A percentile compares a stretch with the other conserved stretches of the same genome.
Evolutionary conservation across 1,140 invertebrate genomes (phyloP).

Genomic region (Ptiloglossa arizonensis): DNA sequence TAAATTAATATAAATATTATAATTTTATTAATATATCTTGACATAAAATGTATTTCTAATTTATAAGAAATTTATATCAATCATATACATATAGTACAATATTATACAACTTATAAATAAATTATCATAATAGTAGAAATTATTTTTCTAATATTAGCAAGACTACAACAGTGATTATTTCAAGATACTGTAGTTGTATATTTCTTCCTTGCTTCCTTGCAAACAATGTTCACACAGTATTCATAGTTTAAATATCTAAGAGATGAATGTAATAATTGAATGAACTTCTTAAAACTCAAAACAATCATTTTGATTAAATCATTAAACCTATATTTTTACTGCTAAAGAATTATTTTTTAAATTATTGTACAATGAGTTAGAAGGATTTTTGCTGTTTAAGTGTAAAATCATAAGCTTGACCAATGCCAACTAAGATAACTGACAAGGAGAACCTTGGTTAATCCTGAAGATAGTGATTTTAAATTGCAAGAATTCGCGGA

Average conservation of each 20-base stretch:
- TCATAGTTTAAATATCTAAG: background rate
- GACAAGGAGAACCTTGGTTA: too few species aligned
- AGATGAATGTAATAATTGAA: background rate
- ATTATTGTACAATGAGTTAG: too few species aligned
- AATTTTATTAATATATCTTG: background rate
- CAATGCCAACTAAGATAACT: too few species aligned
- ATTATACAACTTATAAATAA: slow-evolving; percentile 20
- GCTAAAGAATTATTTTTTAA: background rate
- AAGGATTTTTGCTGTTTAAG: too few species aligned
- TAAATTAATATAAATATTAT: slow-evolving; percentile 6
- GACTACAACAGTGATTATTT: background rate
- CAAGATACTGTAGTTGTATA: slow-evolving; percentile 16
- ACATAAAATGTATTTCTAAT: background rate
- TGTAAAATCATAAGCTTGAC: too few species aligned
- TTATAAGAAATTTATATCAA: slow-evolving; percentile 1
- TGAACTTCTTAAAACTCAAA: background rate
- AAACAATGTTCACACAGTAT: background rate
- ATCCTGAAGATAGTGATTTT: too few species aligned
- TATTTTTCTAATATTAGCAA: background rate
- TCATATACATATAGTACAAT: slow-evolving; percentile 14
- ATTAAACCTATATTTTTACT: background rate
- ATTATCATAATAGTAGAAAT: background rate
- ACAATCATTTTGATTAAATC: too few species aligned
- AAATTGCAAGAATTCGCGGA: too few species aligned
- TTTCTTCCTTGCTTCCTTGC: background rate